These are phyloP conservation scores for Coccyzus lansbergi DNA, from an alignment of 2,797 vertebrate species.

Conservation along the genomic window DNA sequence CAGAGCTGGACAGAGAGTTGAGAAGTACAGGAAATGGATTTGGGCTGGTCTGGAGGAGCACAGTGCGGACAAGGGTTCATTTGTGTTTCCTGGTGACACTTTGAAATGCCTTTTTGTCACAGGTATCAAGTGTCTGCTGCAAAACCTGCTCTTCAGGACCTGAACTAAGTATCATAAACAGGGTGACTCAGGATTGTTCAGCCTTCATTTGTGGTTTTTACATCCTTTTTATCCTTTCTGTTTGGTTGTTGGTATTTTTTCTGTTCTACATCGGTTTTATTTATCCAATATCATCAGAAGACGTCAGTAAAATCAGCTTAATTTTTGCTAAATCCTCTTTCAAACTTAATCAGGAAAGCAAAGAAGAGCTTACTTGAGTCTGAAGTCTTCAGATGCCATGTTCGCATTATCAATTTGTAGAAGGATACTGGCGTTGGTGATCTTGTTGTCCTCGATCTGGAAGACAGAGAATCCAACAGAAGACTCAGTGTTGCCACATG, in stretches of 20 bases:
- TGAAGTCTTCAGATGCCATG: slow-evolving; percentile 82
- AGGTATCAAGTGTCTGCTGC: slow-evolving; percentile 48
- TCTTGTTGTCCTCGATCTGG: slow-evolving; percentile 77
- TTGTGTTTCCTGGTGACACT: slow-evolving; percentile 27
- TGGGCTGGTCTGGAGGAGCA: slow-evolving; percentile 18
- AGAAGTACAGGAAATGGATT: background rate
- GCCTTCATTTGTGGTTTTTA: slow-evolving; percentile 20
- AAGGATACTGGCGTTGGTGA: slow-evolving; percentile 75
- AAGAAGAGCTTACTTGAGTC: slow-evolving; percentile 77
- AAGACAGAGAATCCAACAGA: slow-evolving; percentile 45
- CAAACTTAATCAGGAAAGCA: background rate
- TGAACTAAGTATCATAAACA: slow-evolving; percentile 57
- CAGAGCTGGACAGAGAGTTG: background rate
- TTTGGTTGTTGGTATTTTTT: background rate
- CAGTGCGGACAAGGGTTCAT: background rate
- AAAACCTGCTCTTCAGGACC: slow-evolving; percentile 59
- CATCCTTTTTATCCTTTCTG: slow-evolving; percentile 17
- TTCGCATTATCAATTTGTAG: slow-evolving; percentile 81
- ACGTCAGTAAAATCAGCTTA: background rate
- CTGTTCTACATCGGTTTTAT: background rate
- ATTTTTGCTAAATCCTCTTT: background rate
- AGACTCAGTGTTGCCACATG: background rate
- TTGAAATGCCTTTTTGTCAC: slow-evolving; percentile 55
- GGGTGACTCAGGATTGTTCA: slow-evolving; percentile 50
- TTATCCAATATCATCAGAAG: background rate